Evolutionary conservation across 2,888 invertebrate genomes (phyloP), one percentile per base, ranked within the genome.

Genomic region (Octodonta nipae): DNA sequence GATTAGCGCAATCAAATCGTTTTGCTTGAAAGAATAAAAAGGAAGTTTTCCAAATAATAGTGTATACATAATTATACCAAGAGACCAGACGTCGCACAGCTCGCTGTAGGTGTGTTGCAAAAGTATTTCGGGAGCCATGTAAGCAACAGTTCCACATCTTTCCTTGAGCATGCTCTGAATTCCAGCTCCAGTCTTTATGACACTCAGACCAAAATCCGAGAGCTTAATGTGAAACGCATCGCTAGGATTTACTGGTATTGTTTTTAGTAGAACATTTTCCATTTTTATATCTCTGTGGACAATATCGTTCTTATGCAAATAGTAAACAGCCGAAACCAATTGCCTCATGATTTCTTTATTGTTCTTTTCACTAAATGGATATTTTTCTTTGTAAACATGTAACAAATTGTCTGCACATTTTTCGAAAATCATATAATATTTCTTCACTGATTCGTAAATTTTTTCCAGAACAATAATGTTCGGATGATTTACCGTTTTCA

Each of bases 71-170:
- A 71, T 70, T 13, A 71, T 59, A 6, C 72, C 72, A 49, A 70
- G 59, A 1, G 71, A 65, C 72, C 72, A 72, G 7, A 71, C 63
- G 46, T 72, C 72, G 51, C 71, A 72, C 41, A 67, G 65, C 43
- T 71, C 68, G 45, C 69, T 70, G 52, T 72, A 72, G 0, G 65
- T 61, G 42, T 63, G 64, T 31, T 52, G 54, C 25, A 61, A 60
- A 22, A 70, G 54, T 40, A 72, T 67, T 59, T 72, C 72, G 14
- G 72, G 72, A n/a, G 72, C 71, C 64, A 32, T 29, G 33, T 27
- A 27, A 2, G 14, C 6, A 10, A 27, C 14, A 5, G 27, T 27
- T 22, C 35, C 14, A 15, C 26, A 13, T 17, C 35, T 65, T 35
- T 69, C 68, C 38, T 63, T 63, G 51, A 71, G 53, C 67, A 70